These are phyloP conservation scores for Tenthredo mesomela DNA, from an alignment of 2,888 invertebrate genomes.

Conservation along the genomic window DNA sequence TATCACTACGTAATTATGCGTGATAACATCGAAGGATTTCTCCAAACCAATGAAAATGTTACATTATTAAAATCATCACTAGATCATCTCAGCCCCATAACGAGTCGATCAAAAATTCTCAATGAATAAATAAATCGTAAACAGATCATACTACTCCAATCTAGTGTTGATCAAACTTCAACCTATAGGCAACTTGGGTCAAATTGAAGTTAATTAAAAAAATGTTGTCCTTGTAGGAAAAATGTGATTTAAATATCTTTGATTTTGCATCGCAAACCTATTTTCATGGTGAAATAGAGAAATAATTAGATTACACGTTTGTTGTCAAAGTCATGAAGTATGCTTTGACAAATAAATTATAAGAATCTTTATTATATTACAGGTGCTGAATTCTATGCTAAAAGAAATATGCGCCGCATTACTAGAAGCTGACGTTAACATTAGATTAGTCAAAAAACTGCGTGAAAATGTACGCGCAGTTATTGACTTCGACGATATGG, in stretches of 20 bases:
- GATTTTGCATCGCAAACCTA: background rate
- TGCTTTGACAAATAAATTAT: background rate
- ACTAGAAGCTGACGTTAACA: constrained; percentile 98
- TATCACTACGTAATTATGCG: constrained; percentile 27
- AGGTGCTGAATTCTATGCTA: constrained; percentile 99
- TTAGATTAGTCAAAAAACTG: constrained; percentile 95
- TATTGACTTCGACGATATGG: constrained; percentile 99
- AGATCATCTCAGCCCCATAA: background rate
- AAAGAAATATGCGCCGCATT: constrained; percentile 99
- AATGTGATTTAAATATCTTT: background rate
- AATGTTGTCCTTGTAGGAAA: background rate
- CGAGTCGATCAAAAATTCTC: background rate
- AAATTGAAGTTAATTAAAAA: background rate
- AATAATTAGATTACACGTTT: background rate
- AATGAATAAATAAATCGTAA: background rate
- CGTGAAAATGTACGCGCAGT: constrained; percentile 98
- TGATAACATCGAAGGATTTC: background rate
- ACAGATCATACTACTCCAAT: background rate
- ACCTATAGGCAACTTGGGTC: background rate
- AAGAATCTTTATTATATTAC: constrained; percentile 62
- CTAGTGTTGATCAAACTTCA: background rate
- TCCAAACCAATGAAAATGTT: background rate
- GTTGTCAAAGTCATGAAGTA: background rate
- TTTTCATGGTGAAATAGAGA: background rate
- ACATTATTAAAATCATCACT: background rate